phyloP scores from a whole-genome alignment of 2,888 invertebrate genomes.

The Oxytorus armatus region DNA sequence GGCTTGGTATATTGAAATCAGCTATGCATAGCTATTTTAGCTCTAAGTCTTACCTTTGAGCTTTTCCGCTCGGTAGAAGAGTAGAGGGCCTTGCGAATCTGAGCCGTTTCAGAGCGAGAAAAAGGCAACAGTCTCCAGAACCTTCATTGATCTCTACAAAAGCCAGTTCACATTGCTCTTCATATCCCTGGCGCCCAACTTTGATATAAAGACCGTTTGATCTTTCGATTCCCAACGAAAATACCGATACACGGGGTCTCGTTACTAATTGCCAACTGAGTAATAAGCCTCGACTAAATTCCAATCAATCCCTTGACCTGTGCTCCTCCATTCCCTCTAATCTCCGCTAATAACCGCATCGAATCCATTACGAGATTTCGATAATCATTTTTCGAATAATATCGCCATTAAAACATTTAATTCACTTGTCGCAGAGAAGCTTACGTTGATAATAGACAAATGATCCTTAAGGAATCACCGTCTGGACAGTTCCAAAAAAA shows the following conservation, averaged over 20 bases:
- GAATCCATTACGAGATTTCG: constrained; percentile 1
- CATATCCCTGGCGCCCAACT: background rate
- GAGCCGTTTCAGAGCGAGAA: constrained; percentile 41
- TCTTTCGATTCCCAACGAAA: constrained; percentile 3
- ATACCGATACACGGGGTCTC: background rate
- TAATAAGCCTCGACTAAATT: background rate
- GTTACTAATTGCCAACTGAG: constrained; percentile 35
- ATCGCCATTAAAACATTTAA: background rate
- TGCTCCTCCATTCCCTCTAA: background rate
- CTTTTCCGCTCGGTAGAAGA: constrained; percentile 32
- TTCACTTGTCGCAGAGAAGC: background rate
- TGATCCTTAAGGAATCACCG: background rate
- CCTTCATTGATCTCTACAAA: constrained; percentile 70
- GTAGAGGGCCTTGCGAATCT: constrained; percentile 16
- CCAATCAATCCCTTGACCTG: constrained; percentile 42
- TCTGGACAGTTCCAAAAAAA: background rate
- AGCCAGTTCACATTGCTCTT: constrained; percentile 29
- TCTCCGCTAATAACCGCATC: background rate
- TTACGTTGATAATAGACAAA: background rate
- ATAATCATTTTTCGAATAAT: constrained; percentile 1
- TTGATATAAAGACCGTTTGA: constrained; percentile 1
- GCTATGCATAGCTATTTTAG: constrained; percentile 15
- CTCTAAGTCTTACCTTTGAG: constrained; percentile 16
- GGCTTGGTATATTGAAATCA: constrained; percentile 24
- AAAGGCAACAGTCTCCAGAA: constrained; percentile 67